phyloP scores from a whole-genome alignment of 2,113 vertebrate genomes.

The Cairina moschata region DNA sequence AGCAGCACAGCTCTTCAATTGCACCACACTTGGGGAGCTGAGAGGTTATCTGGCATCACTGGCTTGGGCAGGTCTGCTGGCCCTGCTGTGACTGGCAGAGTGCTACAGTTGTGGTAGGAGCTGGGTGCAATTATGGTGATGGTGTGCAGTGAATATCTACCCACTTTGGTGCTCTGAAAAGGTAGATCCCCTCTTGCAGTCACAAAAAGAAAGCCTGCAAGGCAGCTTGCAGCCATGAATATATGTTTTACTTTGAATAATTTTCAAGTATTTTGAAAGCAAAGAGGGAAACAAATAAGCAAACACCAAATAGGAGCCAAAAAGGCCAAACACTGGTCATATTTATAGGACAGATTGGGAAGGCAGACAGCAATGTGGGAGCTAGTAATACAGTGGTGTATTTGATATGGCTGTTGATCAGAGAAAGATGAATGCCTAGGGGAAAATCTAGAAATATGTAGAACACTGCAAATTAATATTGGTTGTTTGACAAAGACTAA shows the following conservation, averaged over 20 bases:
- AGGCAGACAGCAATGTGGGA: neutral
- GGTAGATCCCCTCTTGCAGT: neutral
- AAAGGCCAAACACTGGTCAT: neutral
- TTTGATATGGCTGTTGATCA: neutral
- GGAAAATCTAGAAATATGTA: neutral
- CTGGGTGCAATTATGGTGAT: neutral
- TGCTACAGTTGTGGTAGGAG: neutral
- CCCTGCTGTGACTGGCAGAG: too few species aligned
- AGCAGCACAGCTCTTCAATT: too few species aligned
- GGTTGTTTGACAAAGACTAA: neutral
- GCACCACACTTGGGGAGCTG: too few species aligned
- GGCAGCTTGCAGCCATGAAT: neutral
- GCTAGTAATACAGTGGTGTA: neutral
- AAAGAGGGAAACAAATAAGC: neutral
- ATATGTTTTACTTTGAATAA: neutral
- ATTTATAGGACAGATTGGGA: neutral
- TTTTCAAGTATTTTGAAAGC: neutral
- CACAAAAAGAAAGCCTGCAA: neutral
- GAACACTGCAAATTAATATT: neutral
- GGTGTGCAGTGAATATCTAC: neutral
- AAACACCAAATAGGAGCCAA: neutral
- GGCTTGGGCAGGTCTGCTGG: too few species aligned
- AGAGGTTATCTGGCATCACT: too few species aligned
- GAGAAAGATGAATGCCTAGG: neutral
- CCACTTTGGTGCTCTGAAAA: neutral